Evolutionary conservation across 2,113 vertebrate genomes (phyloP).

Genomic region (Pygoscelis antarcticus): DNA sequence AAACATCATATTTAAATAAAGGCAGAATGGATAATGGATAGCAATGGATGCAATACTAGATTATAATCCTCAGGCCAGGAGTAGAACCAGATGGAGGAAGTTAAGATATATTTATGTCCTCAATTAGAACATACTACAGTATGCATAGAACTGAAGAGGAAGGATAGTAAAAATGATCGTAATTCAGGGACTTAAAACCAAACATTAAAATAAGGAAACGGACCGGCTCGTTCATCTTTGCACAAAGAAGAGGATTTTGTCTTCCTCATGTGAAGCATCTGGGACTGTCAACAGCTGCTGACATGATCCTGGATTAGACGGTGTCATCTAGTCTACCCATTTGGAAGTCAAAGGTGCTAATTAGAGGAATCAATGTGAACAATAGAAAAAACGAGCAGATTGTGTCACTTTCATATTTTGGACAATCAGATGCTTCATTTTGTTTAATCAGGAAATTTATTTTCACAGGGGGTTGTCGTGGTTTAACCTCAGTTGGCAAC

Average conservation of each 20-base stretch:
- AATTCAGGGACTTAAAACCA: background rate
- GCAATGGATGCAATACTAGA: background rate
- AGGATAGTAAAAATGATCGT: background rate
- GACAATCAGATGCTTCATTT: background rate
- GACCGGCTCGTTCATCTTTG: background rate
- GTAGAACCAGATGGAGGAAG: background rate
- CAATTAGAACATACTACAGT: background rate
- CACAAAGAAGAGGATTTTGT: background rate
- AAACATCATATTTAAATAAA: background rate
- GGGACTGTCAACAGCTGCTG: background rate
- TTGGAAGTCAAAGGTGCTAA: slow-evolving; percentile 2
- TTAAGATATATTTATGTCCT: background rate
- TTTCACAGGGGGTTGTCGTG: background rate
- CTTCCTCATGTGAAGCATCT: background rate
- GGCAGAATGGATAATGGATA: background rate
- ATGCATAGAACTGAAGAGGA: background rate
- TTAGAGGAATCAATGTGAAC: background rate
- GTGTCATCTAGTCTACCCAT: background rate
- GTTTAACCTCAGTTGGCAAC: too few species aligned
- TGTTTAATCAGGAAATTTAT: background rate
- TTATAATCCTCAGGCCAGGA: background rate
- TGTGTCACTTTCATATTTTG: background rate
- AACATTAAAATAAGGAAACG: background rate
- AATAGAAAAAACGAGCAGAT: background rate
- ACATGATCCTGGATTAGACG: background rate